These are phyloP conservation scores for Coleophora deauratella DNA, from an alignment of 2,888 invertebrate genomes.

Conservation along the genomic window DNA sequence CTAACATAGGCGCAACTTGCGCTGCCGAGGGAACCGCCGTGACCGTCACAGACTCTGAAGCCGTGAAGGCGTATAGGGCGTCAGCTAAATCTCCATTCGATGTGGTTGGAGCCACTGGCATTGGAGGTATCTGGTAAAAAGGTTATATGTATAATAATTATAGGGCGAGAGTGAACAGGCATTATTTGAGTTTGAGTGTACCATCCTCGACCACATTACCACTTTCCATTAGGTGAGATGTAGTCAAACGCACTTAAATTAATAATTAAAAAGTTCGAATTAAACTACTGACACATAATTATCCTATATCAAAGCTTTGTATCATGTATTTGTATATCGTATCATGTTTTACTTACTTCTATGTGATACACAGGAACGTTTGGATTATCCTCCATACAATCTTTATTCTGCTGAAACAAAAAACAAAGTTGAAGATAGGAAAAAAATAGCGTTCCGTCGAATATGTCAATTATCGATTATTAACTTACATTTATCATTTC, in stretches of 20 bases:
- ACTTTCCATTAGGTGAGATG: no score
- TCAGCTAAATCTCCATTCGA: slow-evolving; percentile 20
- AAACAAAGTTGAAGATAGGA: neutral
- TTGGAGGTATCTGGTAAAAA: slow-evolving; percentile 16
- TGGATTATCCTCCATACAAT: neutral
- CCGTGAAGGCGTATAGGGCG: slow-evolving; percentile 22
- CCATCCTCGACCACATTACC: no score
- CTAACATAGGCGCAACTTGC: slow-evolving; percentile 17
- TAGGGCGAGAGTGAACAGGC: no score
- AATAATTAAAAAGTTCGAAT: no score
- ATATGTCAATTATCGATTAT: no score
- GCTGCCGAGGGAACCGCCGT: slow-evolving; percentile 18
- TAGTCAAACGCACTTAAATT: no score
- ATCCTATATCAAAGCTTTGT: no score
- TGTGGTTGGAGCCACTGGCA: slow-evolving; percentile 7
- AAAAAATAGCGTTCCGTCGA: no score
- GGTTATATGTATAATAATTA: no score
- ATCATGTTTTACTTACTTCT: slow-evolving; percentile 3
- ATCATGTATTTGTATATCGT: no score
- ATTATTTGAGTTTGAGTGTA: no score
- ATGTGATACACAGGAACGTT: slow-evolving; percentile 8
- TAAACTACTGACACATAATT: no score
- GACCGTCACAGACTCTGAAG: neutral
- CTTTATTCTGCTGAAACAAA: slow-evolving; percentile 2
- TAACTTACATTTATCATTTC: slow-evolving; percentile 9